Evolutionary conservation across 2,888 invertebrate species (phyloP).

Genomic region (Apamea sordens): DNA sequence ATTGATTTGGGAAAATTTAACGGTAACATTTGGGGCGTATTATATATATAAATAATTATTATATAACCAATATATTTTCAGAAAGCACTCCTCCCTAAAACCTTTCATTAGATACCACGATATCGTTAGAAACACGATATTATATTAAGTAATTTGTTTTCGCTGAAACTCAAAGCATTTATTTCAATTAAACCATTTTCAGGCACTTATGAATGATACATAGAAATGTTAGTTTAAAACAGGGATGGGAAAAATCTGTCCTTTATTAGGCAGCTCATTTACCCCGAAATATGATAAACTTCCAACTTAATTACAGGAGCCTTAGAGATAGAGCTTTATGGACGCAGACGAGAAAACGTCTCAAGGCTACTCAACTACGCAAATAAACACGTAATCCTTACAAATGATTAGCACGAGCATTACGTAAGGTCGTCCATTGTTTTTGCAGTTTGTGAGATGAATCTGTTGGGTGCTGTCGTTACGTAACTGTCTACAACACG

Average conservation of each 20-base stretch:
- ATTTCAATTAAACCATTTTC: too few relatives aligned
- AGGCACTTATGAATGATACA: too few relatives aligned
- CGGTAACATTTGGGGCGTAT: too few relatives aligned
- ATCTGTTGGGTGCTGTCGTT: not conserved
- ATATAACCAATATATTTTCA: too few relatives aligned
- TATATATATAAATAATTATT: too few relatives aligned
- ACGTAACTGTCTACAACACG: slow-evolving; percentile 29
- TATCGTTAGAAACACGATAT: too few relatives aligned
- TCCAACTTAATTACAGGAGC: not conserved
- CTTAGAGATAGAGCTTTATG: not conserved
- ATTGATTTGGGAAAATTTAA: too few relatives aligned
- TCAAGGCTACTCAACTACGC: not conserved
- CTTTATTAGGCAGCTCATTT: not conserved
- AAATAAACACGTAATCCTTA: not conserved
- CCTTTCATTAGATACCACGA: too few relatives aligned
- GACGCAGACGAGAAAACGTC: not conserved
- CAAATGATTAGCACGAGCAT: slow-evolving; percentile 2
- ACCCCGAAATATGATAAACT: not conserved
- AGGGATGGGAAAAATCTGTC: not conserved
- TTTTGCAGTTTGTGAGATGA: slow-evolving; percentile 27
- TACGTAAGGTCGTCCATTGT: slow-evolving; percentile 31
- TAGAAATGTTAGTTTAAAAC: not conserved
- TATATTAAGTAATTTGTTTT: too few relatives aligned
- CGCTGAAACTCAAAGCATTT: too few relatives aligned
- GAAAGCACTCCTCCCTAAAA: too few relatives aligned